Evolutionary conservation across 2,888 invertebrate genomes (phyloP).

Genomic region (Hymenopus coronatus): DNA sequence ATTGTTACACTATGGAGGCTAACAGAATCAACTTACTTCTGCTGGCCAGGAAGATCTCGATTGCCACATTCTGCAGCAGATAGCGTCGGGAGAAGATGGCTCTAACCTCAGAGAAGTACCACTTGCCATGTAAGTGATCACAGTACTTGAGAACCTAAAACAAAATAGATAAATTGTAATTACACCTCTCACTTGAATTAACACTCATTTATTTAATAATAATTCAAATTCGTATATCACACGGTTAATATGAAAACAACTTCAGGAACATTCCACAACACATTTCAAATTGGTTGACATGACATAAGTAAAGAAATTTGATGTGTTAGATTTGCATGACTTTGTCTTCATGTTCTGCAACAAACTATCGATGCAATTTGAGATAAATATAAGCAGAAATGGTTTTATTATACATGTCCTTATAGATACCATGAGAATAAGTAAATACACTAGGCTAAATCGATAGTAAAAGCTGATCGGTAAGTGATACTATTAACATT

Average conservation of each 20-base stretch:
- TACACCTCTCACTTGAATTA: background rate
- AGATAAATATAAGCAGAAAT: no score
- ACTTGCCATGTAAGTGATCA: constrained; percentile 97
- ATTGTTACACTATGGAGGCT: no score
- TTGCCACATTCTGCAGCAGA: constrained; percentile 92
- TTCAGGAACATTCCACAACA: background rate
- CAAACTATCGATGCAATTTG: no score
- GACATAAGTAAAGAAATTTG: no score
- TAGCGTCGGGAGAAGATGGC: constrained; percentile 97
- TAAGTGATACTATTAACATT: no score
- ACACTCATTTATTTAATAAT: background rate
- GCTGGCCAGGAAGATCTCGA: constrained; percentile 98
- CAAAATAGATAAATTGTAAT: constrained; percentile 36
- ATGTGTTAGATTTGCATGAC: no score
- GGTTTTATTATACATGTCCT: no score
- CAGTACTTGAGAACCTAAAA: constrained; percentile 93
- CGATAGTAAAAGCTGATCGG: no score
- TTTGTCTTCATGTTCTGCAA: no score
- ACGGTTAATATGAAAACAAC: background rate
- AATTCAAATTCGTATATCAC: background rate
- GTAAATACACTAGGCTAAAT: no score
- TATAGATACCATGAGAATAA: no score
- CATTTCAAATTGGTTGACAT: no score
- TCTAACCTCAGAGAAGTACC: constrained; percentile 99
- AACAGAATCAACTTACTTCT: constrained; percentile 72